These are phyloP conservation scores for Agonopterix subpropinquella DNA, from an alignment of 2,888 invertebrate genomes.

Conservation along the genomic window DNA sequence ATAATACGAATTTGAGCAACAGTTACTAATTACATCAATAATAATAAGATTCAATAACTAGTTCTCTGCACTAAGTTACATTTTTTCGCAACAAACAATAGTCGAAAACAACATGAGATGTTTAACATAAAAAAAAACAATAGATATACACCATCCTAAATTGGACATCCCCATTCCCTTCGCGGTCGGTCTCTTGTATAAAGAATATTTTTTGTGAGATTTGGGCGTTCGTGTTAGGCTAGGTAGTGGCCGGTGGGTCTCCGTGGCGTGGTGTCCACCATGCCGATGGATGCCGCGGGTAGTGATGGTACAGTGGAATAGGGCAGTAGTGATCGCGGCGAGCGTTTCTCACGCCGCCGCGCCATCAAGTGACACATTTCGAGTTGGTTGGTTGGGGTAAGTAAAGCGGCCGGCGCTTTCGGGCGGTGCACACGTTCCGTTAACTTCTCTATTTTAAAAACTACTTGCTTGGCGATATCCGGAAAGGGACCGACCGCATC, in stretches of 20 bases:
- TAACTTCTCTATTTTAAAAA: conserved; percentile 73
- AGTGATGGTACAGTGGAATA: not conserved
- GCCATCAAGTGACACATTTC: conserved; percentile 66
- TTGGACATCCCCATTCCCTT: conserved; percentile 32
- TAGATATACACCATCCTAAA: conserved; percentile 18
- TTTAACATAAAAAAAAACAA: not conserved
- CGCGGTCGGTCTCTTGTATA: conserved; percentile 30
- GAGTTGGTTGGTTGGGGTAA: conserved; percentile 52
- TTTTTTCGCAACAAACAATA: too few species aligned
- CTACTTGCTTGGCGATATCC: conserved; percentile 69
- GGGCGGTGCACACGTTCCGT: conserved; percentile 71
- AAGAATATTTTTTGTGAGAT: conserved; percentile 34
- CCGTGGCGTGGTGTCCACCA: conserved; percentile 21
- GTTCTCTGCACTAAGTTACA: too few species aligned
- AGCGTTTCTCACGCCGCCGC: conserved; percentile 17
- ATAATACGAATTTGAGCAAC: too few species aligned
- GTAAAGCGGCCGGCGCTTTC: conserved; percentile 70
- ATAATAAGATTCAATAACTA: too few species aligned
- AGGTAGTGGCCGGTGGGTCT: conserved; percentile 30
- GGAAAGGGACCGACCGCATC: conserved; percentile 69
- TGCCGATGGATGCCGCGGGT: not conserved
- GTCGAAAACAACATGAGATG: not conserved
- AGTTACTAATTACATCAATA: too few species aligned
- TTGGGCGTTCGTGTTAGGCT: conserved; percentile 5
- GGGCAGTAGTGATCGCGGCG: not conserved